A percentile compares a stretch with the other conserved stretches of the same genome.
These are phyloP conservation scores for Rhinoraja longicauda DNA, from an alignment of 2,797 vertebrate genomes.

Conservation along the genomic window DNA sequence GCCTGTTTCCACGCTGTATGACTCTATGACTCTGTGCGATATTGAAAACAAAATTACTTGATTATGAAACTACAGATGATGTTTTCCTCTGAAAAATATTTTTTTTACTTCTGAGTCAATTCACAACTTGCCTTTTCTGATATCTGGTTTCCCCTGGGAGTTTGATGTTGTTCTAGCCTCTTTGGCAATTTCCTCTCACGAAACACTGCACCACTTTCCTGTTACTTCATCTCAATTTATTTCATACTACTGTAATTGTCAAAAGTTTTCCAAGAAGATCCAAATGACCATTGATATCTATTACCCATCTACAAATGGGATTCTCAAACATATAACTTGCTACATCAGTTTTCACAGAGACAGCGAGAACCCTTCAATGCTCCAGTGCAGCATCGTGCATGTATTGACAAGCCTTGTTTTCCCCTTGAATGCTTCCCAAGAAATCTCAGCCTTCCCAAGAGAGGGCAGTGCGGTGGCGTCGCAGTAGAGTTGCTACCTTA, in stretches of 20 bases:
- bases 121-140: background rate
- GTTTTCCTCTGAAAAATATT: background rate
- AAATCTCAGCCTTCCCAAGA: background rate
- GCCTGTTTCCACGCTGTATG: too few species aligned
- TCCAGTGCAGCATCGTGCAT: background rate
- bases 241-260: background rate
- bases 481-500: too few species aligned
- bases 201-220: background rate
- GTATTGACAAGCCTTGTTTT: background rate
- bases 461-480: too few species aligned
- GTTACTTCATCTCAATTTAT: background rate
- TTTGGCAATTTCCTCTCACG: background rate
- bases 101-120: background rate
- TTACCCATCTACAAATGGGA: background rate
- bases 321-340: background rate
- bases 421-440: background rate
- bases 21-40: background rate
- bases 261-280: background rate
- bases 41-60: background rate
- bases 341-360: background rate
- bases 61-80: background rate
- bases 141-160: background rate
- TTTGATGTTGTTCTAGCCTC: conserved; percentile 4
- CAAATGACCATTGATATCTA: background rate
- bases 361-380: background rate